Conservation (phyloP, 2,113 vertebrate genomes). For the Elephantulus edwardii region DNA sequence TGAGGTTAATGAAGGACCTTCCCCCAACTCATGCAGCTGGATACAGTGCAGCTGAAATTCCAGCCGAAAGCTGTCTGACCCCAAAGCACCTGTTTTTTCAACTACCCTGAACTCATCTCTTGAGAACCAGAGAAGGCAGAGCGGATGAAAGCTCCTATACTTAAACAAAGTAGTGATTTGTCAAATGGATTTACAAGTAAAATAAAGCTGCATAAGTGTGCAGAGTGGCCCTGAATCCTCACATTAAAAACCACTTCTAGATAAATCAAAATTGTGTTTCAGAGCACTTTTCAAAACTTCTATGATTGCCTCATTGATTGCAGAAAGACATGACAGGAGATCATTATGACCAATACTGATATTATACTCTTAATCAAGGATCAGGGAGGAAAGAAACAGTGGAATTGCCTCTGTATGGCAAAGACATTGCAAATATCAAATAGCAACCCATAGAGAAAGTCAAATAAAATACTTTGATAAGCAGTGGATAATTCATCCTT, state of each 20-base stretch:
- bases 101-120: background rate
- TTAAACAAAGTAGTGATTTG: conserved; percentile 49
- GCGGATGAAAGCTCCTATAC: background rate
- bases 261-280: conserved; percentile 28
- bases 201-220: background rate
- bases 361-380: background rate
- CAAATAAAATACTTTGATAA: background rate
- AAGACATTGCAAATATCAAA: background rate
- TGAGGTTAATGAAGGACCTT: background rate
- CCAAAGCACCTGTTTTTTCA: background rate
- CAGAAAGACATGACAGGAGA: background rate
- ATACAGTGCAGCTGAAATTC: background rate
- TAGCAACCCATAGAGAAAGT: background rate
- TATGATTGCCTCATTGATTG: background rate
- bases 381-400: background rate
- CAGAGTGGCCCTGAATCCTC: conserved; percentile 1
- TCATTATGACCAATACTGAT: background rate
- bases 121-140: background rate
- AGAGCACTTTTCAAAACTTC: background rate
- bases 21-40: background rate
- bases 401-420: background rate
- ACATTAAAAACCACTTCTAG: conserved; percentile 25
- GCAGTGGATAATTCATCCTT: background rate
- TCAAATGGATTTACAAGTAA: conserved; percentile 39
- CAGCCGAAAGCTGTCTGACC: background rate